Conservation (phyloP, 2,113 vertebrate genomes). For the Tenebrosternarchus preto region DNA sequence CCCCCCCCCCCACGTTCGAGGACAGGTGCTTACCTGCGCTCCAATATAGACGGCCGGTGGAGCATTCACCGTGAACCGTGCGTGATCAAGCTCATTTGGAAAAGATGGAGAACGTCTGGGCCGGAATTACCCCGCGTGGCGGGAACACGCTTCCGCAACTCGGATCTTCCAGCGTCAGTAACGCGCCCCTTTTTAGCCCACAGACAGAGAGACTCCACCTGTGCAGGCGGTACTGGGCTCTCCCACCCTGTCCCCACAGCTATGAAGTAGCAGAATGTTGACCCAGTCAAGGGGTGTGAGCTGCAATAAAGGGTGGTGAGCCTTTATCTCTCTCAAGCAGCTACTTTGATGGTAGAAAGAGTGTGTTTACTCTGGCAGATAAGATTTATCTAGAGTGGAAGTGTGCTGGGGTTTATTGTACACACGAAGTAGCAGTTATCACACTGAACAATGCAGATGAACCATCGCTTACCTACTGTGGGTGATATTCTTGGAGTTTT, state of each 20-base stretch:
- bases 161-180: not conserved
- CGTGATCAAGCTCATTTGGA: no score
- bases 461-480: not conserved
- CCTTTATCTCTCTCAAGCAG: not conserved
- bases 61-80: no score
- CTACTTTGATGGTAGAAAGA: slow-evolving; percentile 43
- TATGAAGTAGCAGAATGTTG: slow-evolving; percentile 3
- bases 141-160: no score
- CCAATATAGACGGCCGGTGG: not conserved
- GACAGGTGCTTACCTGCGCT: slow-evolving; percentile 9
- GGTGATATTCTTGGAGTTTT: not conserved
- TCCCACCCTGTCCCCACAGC: not conserved
- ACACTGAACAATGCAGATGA: not conserved
- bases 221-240: not conserved
- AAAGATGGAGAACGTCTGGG: no score
- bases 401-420: slow-evolving; percentile 38
- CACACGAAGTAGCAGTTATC: slow-evolving; percentile 31
- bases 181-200: not conserved
- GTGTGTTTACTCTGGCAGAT: slow-evolving; percentile 55
- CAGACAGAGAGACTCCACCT: slow-evolving; percentile 37
- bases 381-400: slow-evolving; percentile 41
- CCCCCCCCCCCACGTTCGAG: not conserved
- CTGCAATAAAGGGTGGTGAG: slow-evolving; percentile 36
- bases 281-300: slow-evolving; percentile 28
- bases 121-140: no score